Conservation (phyloP, 2,797 vertebrate genomes). For the Paedocypris micromegethes region DNA sequence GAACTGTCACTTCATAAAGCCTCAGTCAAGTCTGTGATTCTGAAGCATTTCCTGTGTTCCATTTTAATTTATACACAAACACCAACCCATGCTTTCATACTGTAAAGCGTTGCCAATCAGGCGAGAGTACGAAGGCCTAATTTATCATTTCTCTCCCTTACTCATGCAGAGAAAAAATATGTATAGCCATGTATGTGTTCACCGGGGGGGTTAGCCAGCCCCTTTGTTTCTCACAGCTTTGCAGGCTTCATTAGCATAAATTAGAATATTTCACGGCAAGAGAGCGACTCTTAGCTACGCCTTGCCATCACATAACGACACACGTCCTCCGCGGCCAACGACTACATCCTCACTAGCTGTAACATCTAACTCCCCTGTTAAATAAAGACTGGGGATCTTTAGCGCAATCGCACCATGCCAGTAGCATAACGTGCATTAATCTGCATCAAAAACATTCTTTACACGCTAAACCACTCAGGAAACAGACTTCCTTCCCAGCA, state of each 20-base stretch:
- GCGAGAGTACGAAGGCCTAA: conserved; percentile 57
- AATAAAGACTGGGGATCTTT: conserved; percentile 75
- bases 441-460: conserved; percentile 75
- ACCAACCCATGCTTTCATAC: conserved; percentile 36
- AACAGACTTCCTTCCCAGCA: conserved; percentile 61
- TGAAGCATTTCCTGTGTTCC: neutral
- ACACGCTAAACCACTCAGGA: conserved; percentile 65
- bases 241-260: conserved; percentile 76
- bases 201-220: conserved; percentile 68
- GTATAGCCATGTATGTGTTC: conserved; percentile 44
- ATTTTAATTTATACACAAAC: conserved; percentile 13
- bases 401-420: conserved; percentile 71
- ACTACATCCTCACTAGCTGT: conserved; percentile 22
- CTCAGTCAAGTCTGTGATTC: neutral
- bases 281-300: conserved; percentile 69
- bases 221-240: conserved; percentile 70
- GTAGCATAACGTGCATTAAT: conserved; percentile 64
- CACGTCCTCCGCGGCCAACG: conserved; percentile 55
- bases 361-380: conserved; percentile 52
- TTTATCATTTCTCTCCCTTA: conserved; percentile 60
- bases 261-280: conserved; percentile 71
- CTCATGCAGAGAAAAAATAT: conserved; percentile 42
- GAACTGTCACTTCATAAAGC: neutral
- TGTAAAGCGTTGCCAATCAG: conserved; percentile 16
- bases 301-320: conserved; percentile 71